Conservation (phyloP, 2,888 invertebrate genomes). For the Ischnus inquisitorius region DNA sequence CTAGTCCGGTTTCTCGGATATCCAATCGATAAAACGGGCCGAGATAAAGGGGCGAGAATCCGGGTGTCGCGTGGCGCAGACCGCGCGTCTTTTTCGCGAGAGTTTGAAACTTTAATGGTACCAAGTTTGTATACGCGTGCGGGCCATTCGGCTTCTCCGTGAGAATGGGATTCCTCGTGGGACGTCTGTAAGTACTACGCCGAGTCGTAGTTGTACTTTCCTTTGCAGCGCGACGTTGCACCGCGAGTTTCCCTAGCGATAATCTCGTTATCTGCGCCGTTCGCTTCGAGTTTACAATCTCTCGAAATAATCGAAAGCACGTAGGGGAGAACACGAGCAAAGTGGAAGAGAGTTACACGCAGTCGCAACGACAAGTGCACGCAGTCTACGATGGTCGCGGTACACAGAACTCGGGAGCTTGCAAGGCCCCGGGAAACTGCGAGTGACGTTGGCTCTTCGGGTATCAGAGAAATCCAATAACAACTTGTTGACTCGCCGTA, state of each 20-base stretch:
- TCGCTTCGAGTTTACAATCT: conserved; percentile 69
- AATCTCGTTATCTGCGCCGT: conserved; percentile 13
- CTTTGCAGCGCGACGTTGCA: background rate
- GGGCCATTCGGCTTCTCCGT: conserved; percentile 19
- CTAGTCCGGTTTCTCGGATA: background rate
- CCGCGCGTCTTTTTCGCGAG: conserved; percentile 1
- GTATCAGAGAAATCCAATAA: background rate
- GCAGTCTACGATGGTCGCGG: background rate
- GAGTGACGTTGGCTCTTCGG: background rate
- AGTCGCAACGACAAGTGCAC: conserved; percentile 12
- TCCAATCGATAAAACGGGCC: background rate
- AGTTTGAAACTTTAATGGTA: conserved; percentile 57
- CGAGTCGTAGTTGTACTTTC: conserved; percentile 28
- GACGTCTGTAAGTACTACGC: conserved; percentile 20
- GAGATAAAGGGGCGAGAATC: conserved; percentile 20
- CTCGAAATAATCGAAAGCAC: conserved; percentile 74
- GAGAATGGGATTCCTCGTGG: conserved; percentile 36
- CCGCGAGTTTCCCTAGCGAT: background rate
- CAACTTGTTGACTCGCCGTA: background rate
- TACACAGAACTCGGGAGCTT: background rate
- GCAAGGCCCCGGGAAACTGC: background rate
- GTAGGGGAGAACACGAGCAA: conserved; percentile 71
- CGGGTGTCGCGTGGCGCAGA: background rate
- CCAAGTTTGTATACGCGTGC: conserved; percentile 52
- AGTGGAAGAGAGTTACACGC: conserved; percentile 12